Percentiles rank a stretch among this genome's conserved stretches.
phyloP scores from a whole-genome alignment of 1,140 invertebrate genomes.

The Amphibalanus amphitrite region DNA sequence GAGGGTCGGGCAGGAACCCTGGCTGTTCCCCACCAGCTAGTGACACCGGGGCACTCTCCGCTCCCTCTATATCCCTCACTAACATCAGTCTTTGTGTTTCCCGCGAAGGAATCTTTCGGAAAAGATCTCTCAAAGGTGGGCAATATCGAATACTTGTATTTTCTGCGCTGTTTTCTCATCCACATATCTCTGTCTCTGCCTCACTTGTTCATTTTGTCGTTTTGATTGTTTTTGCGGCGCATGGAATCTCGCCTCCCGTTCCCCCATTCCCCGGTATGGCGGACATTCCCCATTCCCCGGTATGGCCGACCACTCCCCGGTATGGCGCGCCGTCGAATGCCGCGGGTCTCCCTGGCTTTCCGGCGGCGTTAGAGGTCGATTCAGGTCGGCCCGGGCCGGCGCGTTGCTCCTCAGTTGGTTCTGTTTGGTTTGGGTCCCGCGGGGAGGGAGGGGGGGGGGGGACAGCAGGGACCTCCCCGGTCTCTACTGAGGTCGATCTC shows the following conservation, averaged over 20 bases:
- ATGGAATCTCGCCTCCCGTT: neutral
- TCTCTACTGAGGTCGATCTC: too few relatives aligned
- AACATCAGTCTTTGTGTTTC: constrained; percentile 6
- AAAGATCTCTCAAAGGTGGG: constrained; percentile 75
- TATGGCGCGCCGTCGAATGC: too few relatives aligned
- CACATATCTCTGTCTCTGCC: neutral
- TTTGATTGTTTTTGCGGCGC: neutral
- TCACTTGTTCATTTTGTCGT: neutral
- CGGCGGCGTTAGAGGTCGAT: too few relatives aligned
- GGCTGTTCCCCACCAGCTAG: neutral
- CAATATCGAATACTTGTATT: constrained; percentile 1
- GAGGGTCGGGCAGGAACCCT: neutral
- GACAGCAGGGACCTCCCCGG: too few relatives aligned
- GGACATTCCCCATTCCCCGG: too few relatives aligned
- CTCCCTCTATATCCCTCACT: neutral
- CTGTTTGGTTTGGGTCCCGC: neutral
- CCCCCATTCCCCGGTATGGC: too few relatives aligned
- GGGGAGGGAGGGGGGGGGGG: too few relatives aligned
- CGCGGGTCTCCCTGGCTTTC: too few relatives aligned
- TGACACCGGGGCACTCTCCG: too few relatives aligned
- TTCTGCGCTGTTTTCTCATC: neutral
- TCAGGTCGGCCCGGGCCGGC: too few relatives aligned
- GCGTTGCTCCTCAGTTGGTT: neutral
- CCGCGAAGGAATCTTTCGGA: constrained; percentile 66
- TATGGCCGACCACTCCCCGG: too few relatives aligned